Percentiles rank a stretch among this genome's conserved stretches.
These are phyloP conservation scores for Salvator merianae DNA, from an alignment of 2,113 vertebrate species.

Conservation along the genomic window DNA sequence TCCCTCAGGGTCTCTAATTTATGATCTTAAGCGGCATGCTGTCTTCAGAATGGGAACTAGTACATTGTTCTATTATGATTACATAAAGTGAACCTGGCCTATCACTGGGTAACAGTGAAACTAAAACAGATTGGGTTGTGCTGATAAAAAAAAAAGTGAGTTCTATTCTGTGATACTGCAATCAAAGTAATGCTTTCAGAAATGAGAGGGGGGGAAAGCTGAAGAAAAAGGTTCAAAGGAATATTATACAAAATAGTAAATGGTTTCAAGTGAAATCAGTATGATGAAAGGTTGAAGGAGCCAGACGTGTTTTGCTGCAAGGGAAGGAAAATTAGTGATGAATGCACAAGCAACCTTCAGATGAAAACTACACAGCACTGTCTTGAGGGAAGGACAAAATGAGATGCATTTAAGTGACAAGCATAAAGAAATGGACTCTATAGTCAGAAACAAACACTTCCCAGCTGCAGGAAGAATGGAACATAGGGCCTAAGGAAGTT, in stretches of 20 bases:
- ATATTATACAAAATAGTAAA: not conserved
- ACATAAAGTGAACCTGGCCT: too few species aligned
- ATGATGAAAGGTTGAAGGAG: not conserved
- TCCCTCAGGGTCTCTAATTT: too few species aligned
- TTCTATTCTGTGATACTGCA: not conserved
- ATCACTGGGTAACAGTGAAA: too few species aligned
- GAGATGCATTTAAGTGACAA: not conserved
- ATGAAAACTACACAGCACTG: not conserved
- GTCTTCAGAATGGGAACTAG: too few species aligned
- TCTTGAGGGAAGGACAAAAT: slow-evolving; percentile 9
- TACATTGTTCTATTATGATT: too few species aligned
- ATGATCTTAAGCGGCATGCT: too few species aligned
- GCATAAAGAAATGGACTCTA: not conserved
- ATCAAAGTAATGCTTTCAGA: not conserved
- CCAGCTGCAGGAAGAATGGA: not conserved
- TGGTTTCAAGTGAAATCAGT: not conserved
- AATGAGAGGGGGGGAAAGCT: too few species aligned
- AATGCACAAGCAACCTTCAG: not conserved
- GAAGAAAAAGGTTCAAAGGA: not conserved
- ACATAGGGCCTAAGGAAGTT: not conserved
- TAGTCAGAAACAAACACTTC: not conserved
- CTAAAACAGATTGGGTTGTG: too few species aligned
- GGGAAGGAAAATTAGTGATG: slow-evolving; percentile 2
- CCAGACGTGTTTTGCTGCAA: not conserved
- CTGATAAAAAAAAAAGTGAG: not conserved